phyloP scores from a whole-genome alignment of 2,113 vertebrate genomes.

The Patagioenas fasciata region DNA sequence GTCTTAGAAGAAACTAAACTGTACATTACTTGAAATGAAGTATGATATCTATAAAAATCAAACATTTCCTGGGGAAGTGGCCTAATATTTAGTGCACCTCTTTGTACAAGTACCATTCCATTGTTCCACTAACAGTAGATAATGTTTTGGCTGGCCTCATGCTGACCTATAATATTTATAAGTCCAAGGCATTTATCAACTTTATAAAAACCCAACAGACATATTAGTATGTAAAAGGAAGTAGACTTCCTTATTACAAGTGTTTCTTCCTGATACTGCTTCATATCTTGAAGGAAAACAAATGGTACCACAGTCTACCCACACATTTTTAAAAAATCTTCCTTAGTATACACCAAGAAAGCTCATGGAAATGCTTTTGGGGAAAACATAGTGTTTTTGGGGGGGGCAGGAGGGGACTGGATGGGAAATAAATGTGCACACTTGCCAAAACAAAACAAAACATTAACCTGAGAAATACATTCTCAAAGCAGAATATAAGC shows the following conservation, averaged over 20 bases:
- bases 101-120: conserved; percentile 39
- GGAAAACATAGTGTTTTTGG: not conserved
- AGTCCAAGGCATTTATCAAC: conserved; percentile 57
- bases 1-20: not conserved
- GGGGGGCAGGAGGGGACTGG: no score
- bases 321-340: not conserved
- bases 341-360: not conserved
- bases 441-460: not conserved
- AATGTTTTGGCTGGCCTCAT: conserved; percentile 54
- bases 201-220: conserved; percentile 47
- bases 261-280: conserved; percentile 72
- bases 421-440: not conserved
- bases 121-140: conserved; percentile 37
- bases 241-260: conserved; percentile 63
- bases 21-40: not conserved
- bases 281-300: conserved; percentile 52
- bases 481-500: not conserved
- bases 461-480: not conserved
- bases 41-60: conserved; percentile 35
- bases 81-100: conserved; percentile 20
- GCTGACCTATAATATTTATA: conserved; percentile 64
- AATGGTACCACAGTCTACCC: not conserved
- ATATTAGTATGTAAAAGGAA: conserved; percentile 69
- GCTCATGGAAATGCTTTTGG: not conserved
- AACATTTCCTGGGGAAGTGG: conserved; percentile 49